Percentiles rank a stretch among this genome's conserved stretches.
Conservation (phyloP, 1,140 invertebrate genomes). For the Diorhabda elongata region DNA sequence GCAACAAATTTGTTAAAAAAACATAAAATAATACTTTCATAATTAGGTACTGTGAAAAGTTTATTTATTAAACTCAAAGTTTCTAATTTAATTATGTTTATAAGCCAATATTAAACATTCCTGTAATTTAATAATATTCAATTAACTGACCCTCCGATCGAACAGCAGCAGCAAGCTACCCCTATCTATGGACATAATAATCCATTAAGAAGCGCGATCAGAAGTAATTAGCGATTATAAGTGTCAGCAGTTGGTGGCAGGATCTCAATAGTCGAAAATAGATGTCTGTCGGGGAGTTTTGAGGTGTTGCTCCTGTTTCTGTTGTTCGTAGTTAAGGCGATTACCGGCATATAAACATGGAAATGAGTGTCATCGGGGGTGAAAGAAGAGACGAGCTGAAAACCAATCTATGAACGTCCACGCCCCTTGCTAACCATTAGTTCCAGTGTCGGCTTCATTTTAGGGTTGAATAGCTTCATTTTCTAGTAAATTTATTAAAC, state of each 20-base stretch:
- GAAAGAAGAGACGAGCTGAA: constrained; percentile 9
- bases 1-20: too few relatives aligned
- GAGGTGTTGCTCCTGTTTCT: not conserved
- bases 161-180: not conserved
- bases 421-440: constrained; percentile 6
- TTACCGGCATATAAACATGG: constrained; percentile 22
- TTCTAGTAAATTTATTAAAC: too few relatives aligned
- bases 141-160: too few relatives aligned
- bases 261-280: constrained; percentile 15
- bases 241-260: constrained; percentile 20
- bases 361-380: constrained; percentile 19
- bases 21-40: too few relatives aligned
- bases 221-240: constrained; percentile 19
- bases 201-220: constrained; percentile 13
- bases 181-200: constrained; percentile 9
- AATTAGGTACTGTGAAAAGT: too few relatives aligned
- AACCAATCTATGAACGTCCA: constrained; percentile 19
- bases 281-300: constrained; percentile 9
- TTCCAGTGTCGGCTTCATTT: not conserved
- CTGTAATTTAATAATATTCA: too few relatives aligned
- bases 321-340: constrained; percentile 16
- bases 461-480: too few relatives aligned
- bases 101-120: too few relatives aligned
- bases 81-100: too few relatives aligned
- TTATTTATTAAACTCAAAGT: too few relatives aligned